Base-by-base conservation (phyloP, 2,113 vertebrate species). In the Pluvianellus socialis region DNA sequence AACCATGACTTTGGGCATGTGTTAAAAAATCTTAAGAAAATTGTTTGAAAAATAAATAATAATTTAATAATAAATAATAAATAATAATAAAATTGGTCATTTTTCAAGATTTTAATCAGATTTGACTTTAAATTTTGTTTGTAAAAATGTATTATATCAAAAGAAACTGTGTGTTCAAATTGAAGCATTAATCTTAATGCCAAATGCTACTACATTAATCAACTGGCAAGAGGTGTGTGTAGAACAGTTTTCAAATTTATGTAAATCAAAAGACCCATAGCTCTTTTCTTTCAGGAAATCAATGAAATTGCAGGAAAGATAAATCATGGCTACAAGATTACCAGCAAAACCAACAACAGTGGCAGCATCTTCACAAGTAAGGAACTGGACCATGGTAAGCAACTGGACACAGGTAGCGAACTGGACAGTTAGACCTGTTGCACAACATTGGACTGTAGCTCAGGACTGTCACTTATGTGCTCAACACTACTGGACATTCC, bases 11-110 rank as follows among this genome's bases (percentile, higher is more conserved):
- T 85, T 16, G 30, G 38, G 19, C 14, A 4, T n/a, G 21, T 75
- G 83, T 45, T 89, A 88, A 90, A 94, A 96, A 79, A 72, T 88
- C 13, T 35, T 95, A 93, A 7, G 28, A 88, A 97, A 85, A 59
- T 66, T 74, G 4, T 56, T 74, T 76, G 28, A 53, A 91, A 86
- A 85, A 90, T n/a, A n/a, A n/a, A n/a, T n/a, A n/a, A n/a, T n/a
- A n/a, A n/a, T n/a, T n/a, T n/a, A n/a, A n/a, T n/a, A n/a, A n/a
- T n/a, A n/a, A n/a, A n/a, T n/a, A n/a, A n/a, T n/a, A n/a, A n/a
- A n/a, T n/a, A n/a, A n/a, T n/a, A n/a, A n/a, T n/a, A n/a, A n/a
- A n/a, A 76, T 40, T 47, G 24, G 42, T 32, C 33, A 62, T 35
- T 96, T 93, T 95, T 92, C 33, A 96, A 89, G 35, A 86, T 86